Conservation (phyloP, 2,113 vertebrate species). For the Delphinapterus leucas region DNA sequence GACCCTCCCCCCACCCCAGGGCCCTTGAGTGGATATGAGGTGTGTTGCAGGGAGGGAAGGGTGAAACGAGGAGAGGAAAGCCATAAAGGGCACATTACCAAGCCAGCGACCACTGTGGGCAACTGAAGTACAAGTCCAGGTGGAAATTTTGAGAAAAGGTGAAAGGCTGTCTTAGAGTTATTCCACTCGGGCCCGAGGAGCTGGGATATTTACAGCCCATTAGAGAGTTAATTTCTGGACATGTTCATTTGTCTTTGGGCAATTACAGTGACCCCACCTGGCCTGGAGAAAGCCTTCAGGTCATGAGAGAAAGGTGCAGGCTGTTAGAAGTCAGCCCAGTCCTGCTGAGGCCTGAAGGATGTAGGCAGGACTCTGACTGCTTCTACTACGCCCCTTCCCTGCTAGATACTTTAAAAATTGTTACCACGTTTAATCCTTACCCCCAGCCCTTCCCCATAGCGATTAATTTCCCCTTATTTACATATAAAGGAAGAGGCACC, state of each 20-base stretch:
- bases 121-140: neutral
- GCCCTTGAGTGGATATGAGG: neutral
- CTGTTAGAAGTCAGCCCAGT: neutral
- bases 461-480: neutral
- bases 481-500: neutral
- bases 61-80: neutral
- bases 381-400: neutral
- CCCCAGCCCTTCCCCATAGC: neutral
- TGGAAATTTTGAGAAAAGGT: neutral
- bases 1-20: rapidly evolving
- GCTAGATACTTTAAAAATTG: neutral
- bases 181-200: neutral
- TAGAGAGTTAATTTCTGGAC: neutral
- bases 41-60: neutral
- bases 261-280: neutral
- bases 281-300: neutral
- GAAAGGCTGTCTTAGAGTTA: neutral
- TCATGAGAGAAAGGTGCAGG: neutral
- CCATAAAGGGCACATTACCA: neutral
- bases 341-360: neutral
- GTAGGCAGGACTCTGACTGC: neutral
- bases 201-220: neutral
- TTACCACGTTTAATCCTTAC: neutral
- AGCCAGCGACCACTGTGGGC: neutral
- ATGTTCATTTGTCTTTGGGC: neutral